Percentiles rank a stretch among this genome's conserved stretches.
These are phyloP conservation scores for Trichopria drosophilae DNA, from an alignment of 2,888 invertebrate species.

Conservation along the genomic window DNA sequence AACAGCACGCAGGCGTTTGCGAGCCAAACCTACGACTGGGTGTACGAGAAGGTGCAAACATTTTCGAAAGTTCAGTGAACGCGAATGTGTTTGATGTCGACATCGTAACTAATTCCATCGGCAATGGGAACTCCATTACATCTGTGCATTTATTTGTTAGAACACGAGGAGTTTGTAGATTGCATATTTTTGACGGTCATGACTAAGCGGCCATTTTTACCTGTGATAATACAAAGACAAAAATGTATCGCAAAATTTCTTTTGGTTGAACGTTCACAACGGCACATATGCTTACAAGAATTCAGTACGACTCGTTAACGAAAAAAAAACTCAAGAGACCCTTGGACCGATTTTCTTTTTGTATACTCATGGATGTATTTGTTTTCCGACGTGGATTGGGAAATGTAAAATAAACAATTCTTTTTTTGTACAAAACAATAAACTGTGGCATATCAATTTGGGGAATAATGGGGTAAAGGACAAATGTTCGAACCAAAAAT, in stretches of 20 bases:
- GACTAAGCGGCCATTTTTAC: constrained; percentile 49
- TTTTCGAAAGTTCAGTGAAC: constrained; percentile 71
- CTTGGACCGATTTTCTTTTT: constrained; percentile 45
- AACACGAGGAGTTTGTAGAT: constrained; percentile 38
- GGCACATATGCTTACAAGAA: constrained; percentile 17
- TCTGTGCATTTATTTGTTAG: constrained; percentile 51
- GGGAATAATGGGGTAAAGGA: too few species aligned
- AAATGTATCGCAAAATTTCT: constrained; percentile 33
- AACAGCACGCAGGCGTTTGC: constrained; percentile 72
- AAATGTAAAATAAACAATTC: constrained; percentile 38
- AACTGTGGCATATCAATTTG: constrained; percentile 22
- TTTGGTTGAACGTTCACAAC: constrained; percentile 19
- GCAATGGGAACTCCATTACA: constrained; percentile 37
- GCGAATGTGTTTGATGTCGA: constrained; percentile 24
- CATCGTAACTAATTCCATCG: constrained; percentile 21
- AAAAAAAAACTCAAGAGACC: constrained; percentile 31
- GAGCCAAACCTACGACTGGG: constrained; percentile 72
- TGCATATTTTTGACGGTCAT: constrained; percentile 40
- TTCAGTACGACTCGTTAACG: constrained; percentile 30
- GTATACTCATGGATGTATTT: constrained; percentile 50
- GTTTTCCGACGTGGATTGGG: constrained; percentile 40
- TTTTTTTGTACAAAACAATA: constrained; percentile 30
- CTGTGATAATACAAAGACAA: constrained; percentile 51
- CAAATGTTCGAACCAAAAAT: too few species aligned
- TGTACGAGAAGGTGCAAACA: constrained; percentile 76